These are phyloP conservation scores for Leptestheria dahalacensis DNA, from an alignment of 1,140 invertebrate species.

Conservation along the genomic window DNA sequence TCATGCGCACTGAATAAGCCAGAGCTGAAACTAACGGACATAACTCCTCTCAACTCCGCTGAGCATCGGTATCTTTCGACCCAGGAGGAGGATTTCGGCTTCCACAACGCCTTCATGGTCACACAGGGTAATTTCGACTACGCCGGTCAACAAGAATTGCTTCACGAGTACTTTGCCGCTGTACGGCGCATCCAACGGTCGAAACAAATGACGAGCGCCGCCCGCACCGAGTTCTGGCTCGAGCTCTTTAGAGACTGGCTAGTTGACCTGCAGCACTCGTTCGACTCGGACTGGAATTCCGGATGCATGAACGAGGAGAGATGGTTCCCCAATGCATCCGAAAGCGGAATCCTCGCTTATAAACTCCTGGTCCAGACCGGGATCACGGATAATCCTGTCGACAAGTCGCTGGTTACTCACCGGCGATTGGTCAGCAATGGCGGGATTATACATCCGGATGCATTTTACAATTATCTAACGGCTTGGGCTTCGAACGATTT, in stretches of 20 bases:
- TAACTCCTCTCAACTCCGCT: constrained; percentile 80
- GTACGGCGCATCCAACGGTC: constrained; percentile 73
- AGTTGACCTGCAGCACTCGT: constrained; percentile 62
- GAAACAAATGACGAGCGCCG: constrained; percentile 85
- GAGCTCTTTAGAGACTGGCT: constrained; percentile 82
- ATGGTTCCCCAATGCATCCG: constrained; percentile 77
- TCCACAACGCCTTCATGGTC: constrained; percentile 93
- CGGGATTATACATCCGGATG: constrained; percentile 88
- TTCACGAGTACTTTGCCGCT: constrained; percentile 88
- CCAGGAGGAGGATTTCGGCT: constrained; percentile 86
- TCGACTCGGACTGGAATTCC: constrained; percentile 61
- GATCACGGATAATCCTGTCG: constrained; percentile 81
- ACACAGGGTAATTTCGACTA: constrained; percentile 92
- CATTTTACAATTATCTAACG: constrained; percentile 95
- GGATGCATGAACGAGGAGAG: constrained; percentile 64
- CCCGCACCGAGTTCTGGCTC: constrained; percentile 83
- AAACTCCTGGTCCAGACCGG: constrained; percentile 91
- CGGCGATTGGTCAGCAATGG: constrained; percentile 67
- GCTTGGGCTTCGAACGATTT: constrained; percentile 91
- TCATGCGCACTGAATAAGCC: not conserved
- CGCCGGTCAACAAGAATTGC: constrained; percentile 75
- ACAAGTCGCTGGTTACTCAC: constrained; percentile 61
- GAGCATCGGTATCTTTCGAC: constrained; percentile 83
- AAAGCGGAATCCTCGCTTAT: constrained; percentile 80
- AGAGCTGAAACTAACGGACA: constrained; percentile 71